Conservation (phyloP, 2,888 invertebrate genomes). For the Euzetes globulus region DNA sequence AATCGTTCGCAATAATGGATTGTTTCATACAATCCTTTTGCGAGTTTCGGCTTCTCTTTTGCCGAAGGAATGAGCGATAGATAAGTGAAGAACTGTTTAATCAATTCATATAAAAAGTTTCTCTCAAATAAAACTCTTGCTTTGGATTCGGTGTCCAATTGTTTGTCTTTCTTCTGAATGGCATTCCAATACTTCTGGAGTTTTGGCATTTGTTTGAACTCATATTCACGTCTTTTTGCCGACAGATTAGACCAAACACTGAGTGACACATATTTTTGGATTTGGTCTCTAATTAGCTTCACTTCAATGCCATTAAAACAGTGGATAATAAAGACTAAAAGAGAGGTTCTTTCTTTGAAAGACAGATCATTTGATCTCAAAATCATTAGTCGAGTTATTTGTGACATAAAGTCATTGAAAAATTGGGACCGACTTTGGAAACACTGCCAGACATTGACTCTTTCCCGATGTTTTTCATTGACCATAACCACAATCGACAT, state of each 20-base stretch:
- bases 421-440: slow-evolving; percentile 69
- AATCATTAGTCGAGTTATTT: slow-evolving; percentile 67
- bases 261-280: slow-evolving; percentile 79
- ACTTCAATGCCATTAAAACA: slow-evolving; percentile 91
- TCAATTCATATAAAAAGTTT: slow-evolving; percentile 71
- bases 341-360: slow-evolving; percentile 67
- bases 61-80: slow-evolving; percentile 63
- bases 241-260: slow-evolving; percentile 89
- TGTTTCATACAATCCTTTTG: slow-evolving; percentile 49
- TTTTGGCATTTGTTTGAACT: slow-evolving; percentile 75
- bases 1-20: slow-evolving; percentile 86
- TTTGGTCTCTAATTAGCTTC: slow-evolving; percentile 81
- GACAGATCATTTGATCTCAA: slow-evolving; percentile 52
- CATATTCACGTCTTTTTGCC: slow-evolving; percentile 67
- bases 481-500: slow-evolving; percentile 97
- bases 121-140: slow-evolving; percentile 66
- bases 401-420: slow-evolving; percentile 72
- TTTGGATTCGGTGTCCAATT: slow-evolving; percentile 42
- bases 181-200: slow-evolving; percentile 88
- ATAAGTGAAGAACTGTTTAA: slow-evolving; percentile 76
- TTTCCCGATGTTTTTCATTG: slow-evolving; percentile 95
- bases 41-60: slow-evolving; percentile 50
- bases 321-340: slow-evolving; percentile 87
- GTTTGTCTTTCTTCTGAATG: slow-evolving; percentile 68
- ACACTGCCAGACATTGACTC: slow-evolving; percentile 91